Evolutionary conservation across 2,888 invertebrate species (phyloP).

Genomic region (Campoplex capitator): DNA sequence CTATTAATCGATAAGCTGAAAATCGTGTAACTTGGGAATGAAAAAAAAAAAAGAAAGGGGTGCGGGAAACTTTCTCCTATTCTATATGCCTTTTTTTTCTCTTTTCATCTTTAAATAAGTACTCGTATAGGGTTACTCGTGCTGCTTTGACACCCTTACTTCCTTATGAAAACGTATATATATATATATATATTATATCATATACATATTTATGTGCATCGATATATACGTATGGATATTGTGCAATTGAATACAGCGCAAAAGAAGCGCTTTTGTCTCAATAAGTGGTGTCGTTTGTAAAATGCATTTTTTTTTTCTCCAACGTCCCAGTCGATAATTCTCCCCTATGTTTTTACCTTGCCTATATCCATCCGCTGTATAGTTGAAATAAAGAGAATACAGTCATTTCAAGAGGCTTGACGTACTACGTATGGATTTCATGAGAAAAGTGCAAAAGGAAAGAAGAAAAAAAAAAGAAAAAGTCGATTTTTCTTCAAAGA

Average conservation of each 20-base stretch:
- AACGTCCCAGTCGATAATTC: constrained; percentile 22
- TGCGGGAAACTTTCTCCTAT: constrained; percentile 47
- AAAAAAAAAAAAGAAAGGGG: constrained; percentile 49
- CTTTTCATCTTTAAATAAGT: constrained; percentile 36
- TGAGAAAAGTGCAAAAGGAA: constrained; percentile 7
- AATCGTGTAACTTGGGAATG: constrained; percentile 65
- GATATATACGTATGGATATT: neutral
- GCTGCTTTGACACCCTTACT: constrained; percentile 43
- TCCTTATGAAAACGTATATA: constrained; percentile 1
- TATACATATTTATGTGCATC: neutral
- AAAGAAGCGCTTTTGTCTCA: constrained; percentile 57
- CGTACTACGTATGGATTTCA: constrained; percentile 22
- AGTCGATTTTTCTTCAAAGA: constrained; percentile 16
- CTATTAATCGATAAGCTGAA: constrained; percentile 71
- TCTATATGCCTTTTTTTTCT: constrained; percentile 18
- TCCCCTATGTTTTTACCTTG: constrained; percentile 13
- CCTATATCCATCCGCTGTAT: neutral
- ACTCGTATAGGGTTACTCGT: constrained; percentile 55
- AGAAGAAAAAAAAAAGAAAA: neutral
- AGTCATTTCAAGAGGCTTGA: constrained; percentile 14
- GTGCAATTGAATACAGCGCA: constrained; percentile 56
- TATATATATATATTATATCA: neutral
- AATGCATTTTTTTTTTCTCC: constrained; percentile 61
- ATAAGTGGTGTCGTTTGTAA: constrained; percentile 64
- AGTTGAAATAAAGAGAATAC: constrained; percentile 51